Evolutionary conservation across 2,888 invertebrate species (phyloP), one percentile per base, ranked within the genome.

Genomic region (Pherbina coryleti): DNA sequence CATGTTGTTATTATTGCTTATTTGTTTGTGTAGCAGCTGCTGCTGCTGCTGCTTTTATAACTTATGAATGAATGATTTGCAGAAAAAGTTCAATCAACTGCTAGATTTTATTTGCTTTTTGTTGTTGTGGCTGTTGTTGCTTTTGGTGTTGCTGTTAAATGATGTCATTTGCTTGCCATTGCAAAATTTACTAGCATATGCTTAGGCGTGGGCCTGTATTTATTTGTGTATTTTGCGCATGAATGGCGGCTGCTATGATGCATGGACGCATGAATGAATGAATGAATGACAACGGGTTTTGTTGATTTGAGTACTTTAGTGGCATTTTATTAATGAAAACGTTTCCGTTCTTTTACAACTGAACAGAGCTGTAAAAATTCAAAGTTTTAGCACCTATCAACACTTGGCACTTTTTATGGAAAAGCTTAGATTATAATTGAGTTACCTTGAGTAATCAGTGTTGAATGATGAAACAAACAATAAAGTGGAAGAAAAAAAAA

Each of bases 261-360:
- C 31, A 66, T 44, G 67, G 49, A 67, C 49, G 67, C 49, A 67
- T 49, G 67, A 67, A 67, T 22, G 67, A 9, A 67, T 44, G 81
- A 82, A 44, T 37, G 37, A 37, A 8, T 44, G 44, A 44, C 44
- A 44, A 44, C 44, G 11, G 44, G 44, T 44, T 44, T 44, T 11
- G 11, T 14, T 11, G 44, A 11, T 44, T 44, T 44, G 44, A 44
- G 44, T 44, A 14, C 44, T 44, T 44, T 11, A 44, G 44, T 11
- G 44, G 83, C 81, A 79, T 84, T 83, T 85, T 84, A 83, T 83
- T 84, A 84, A 83, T 85, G 84, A 85, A 81, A 81, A 79, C 81
- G 82, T 84, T 85, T 86, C 82, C 82, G 82, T 80, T 80, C 66
- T 77, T 64, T 74, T 44, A 44, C 11, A 11, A 44, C 14, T 14